Conservation (phyloP, 2,888 invertebrate genomes). For the Oscheius sp. region DNA sequence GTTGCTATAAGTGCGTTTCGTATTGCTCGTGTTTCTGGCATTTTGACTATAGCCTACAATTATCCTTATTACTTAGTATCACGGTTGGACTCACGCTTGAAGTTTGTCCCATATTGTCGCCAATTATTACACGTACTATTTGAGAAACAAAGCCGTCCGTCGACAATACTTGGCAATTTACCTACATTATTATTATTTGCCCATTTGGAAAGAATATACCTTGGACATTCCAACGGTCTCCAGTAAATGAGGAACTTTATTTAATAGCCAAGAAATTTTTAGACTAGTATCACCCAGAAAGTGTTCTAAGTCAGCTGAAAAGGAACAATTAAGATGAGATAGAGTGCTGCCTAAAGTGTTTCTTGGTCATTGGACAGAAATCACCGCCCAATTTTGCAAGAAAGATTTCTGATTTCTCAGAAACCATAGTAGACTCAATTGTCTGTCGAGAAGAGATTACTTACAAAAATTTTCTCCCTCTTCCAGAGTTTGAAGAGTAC, state of each 20-base stretch:
- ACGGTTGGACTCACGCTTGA: constrained; percentile 24
- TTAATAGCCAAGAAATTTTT: not conserved
- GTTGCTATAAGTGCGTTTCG: constrained; percentile 41
- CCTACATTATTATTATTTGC: too few species aligned
- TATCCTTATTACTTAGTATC: not conserved
- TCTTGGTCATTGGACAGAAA: too few species aligned
- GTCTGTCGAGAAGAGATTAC: too few species aligned
- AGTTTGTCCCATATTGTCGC: constrained; percentile 15
- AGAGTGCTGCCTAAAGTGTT: too few species aligned
- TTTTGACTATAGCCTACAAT: constrained; percentile 44
- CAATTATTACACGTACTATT: constrained; percentile 40
- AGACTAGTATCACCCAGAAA: constrained; percentile 1
- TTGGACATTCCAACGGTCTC: constrained; percentile 11
- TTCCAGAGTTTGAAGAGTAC: not conserved
- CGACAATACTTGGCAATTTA: constrained; percentile 33
- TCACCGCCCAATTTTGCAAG: too few species aligned
- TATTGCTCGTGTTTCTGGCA: constrained; percentile 48
- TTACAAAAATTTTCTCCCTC: constrained; percentile 5
- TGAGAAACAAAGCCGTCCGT: constrained; percentile 51
- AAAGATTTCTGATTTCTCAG: too few species aligned
- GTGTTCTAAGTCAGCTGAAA: constrained; percentile 11
- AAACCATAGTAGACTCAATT: too few species aligned
- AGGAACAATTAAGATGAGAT: not conserved
- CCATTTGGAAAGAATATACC: too few species aligned
- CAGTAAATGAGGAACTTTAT: constrained; percentile 11